Base-by-base conservation (phyloP, 2,797 vertebrate genomes). In the Falco biarmicus region DNA sequence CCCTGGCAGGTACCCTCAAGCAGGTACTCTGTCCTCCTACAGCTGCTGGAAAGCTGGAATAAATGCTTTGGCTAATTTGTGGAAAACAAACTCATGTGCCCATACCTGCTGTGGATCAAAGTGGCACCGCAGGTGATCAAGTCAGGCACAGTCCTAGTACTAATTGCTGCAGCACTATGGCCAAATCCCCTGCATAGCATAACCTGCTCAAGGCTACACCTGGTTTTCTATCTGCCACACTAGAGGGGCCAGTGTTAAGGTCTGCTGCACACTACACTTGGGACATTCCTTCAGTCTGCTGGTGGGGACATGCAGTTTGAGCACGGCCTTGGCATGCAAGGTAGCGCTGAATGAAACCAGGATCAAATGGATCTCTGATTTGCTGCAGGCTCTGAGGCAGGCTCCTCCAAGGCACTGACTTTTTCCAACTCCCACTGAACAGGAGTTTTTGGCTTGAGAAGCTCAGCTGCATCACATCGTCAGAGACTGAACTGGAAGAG, bases 301-400 rank as follows among this genome's bases (percentile, higher is more conserved):
- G 26, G 10, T 18, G 25, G 20, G 16, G 57, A 57, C 1, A 1
- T 32, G 18, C 28, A 20, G 39, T 8, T n/a, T 28, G 70, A 54
- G 56, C 1, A 0, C 1, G 10, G 65, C n/a, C 75, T 41, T 29
- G 17, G n/a, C 43, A 11, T 2, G 14, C 3, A 1, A 21, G 39
- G 6, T 8, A 28, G 32, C 1, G 0, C 53, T 17, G 28, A 39
- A 60, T 6, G 34, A 75, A 75, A 68, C n/a, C 15, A 13, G 37
- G n/a, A 68, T 20, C 19, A 43, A 50, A 51, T 1, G 37, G 31
- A 54, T 37, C 48, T 6, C 31, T 21, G 41, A 32, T 26, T 37
- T 26, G 8, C 43, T 66, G 60, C 45, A 32, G 51, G n/a, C 34
- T 39, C 51, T 57, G 59, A 50, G 76, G 21, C 26, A 50, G 47